phyloP scores from a whole-genome alignment of 2,113 vertebrate species.

The Pleuronectes platessa region DNA sequence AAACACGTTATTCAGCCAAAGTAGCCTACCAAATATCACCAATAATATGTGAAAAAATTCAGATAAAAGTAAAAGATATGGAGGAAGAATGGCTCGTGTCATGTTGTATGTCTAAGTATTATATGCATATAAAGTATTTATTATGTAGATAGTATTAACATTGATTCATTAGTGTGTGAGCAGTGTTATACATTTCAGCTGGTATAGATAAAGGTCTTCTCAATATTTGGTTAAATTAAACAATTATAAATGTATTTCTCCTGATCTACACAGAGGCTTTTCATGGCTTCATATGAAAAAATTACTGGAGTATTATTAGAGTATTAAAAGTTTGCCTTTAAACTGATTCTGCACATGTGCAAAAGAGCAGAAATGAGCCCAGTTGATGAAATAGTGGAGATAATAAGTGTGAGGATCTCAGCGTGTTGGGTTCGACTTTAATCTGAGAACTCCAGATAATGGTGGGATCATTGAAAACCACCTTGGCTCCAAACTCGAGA shows the following conservation, averaged over 20 bases:
- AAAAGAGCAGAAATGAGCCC: background rate
- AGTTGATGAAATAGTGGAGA: background rate
- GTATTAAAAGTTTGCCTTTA: background rate
- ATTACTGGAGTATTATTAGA: background rate
- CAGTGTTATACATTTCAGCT: too few relatives aligned
- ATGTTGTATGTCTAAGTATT: too few relatives aligned
- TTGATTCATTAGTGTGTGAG: background rate
- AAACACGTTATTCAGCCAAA: background rate
- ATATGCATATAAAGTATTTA: too few relatives aligned
- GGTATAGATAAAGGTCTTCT: too few relatives aligned
- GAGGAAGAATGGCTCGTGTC: too few relatives aligned
- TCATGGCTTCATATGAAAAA: too few relatives aligned
- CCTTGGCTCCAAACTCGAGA: background rate
- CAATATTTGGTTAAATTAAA: too few relatives aligned
- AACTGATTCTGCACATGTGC: background rate
- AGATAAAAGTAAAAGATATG: too few relatives aligned
- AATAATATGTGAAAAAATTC: too few relatives aligned
- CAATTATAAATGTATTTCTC: too few relatives aligned
- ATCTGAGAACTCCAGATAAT: background rate
- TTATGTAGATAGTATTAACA: background rate
- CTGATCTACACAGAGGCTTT: too few relatives aligned
- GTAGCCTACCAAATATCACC: too few relatives aligned
- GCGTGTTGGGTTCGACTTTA: background rate
- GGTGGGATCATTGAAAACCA: conserved; percentile 8
- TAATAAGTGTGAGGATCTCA: background rate